Evolutionary conservation across 2,113 vertebrate species (phyloP).

Genomic region (Ammospiza caudacuta): DNA sequence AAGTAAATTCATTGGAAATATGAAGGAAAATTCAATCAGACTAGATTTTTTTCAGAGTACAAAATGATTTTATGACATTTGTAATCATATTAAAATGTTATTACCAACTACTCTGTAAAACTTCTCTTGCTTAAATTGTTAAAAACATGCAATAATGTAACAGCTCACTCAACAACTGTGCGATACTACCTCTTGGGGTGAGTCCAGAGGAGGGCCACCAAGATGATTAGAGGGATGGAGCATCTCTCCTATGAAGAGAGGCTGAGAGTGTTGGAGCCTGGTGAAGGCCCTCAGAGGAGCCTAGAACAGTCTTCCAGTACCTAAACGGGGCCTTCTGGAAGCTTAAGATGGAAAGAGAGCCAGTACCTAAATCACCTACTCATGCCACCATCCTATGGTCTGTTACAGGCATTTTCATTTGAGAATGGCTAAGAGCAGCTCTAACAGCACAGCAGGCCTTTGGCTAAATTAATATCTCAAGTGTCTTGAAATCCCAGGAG

Average conservation of each 20-base stretch:
- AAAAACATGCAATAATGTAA: background rate
- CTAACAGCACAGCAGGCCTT: background rate
- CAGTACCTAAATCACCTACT: background rate
- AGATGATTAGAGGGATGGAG: background rate
- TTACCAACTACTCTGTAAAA: background rate
- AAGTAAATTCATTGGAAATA: background rate
- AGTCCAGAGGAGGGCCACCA: background rate
- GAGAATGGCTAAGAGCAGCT: background rate
- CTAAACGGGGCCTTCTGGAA: accelerated
- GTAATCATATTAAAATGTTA: background rate
- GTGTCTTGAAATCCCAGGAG: background rate
- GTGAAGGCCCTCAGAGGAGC: background rate
- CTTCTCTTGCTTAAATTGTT: background rate
- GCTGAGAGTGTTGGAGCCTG: background rate
- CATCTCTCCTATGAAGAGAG: background rate
- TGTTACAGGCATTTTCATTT: background rate
- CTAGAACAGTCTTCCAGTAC: background rate
- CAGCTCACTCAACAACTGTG: background rate
- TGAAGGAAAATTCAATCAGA: background rate
- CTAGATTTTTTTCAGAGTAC: background rate
- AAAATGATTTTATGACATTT: background rate
- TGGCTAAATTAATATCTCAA: background rate
- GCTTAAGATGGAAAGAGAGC: background rate
- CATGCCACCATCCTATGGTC: background rate
- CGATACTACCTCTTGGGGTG: background rate